phyloP scores from a whole-genome alignment of 1,140 invertebrate species.

The Aporrectodea caliginosa region DNA sequence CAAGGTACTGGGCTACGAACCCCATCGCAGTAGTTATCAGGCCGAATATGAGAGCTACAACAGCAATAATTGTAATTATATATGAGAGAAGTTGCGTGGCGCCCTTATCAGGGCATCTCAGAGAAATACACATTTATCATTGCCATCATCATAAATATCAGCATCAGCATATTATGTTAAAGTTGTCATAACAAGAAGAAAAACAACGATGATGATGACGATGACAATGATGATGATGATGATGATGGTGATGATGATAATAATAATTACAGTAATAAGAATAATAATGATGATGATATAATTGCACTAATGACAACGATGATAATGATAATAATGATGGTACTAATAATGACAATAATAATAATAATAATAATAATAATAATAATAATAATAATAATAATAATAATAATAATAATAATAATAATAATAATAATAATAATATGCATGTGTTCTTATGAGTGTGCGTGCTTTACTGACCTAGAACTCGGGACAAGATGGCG shows the following conservation, averaged over 20 bases:
- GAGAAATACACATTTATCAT: too few relatives aligned
- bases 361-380: background rate
- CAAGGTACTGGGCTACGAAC: slow-evolving; percentile 40
- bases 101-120: too few relatives aligned
- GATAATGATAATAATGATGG: background rate
- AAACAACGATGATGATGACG: too few relatives aligned
- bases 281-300: background rate
- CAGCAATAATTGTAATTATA: too few relatives aligned
- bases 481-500: slow-evolving; percentile 66
- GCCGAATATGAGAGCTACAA: slow-evolving; percentile 43
- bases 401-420: background rate
- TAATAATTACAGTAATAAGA: background rate
- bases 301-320: background rate
- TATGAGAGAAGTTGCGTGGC: too few relatives aligned
- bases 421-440: background rate
- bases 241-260: too few relatives aligned
- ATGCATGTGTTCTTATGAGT: too few relatives aligned
- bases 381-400: background rate
- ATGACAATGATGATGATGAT: too few relatives aligned
- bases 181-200: too few relatives aligned
- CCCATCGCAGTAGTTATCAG: slow-evolving; percentile 43
- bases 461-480: slow-evolving; percentile 32
- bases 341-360: background rate
- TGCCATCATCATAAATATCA: too few relatives aligned
- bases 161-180: too few relatives aligned